These are phyloP conservation scores for Bimastos eiseni DNA, from an alignment of 2,888 invertebrate genomes.

Conservation along the genomic window DNA sequence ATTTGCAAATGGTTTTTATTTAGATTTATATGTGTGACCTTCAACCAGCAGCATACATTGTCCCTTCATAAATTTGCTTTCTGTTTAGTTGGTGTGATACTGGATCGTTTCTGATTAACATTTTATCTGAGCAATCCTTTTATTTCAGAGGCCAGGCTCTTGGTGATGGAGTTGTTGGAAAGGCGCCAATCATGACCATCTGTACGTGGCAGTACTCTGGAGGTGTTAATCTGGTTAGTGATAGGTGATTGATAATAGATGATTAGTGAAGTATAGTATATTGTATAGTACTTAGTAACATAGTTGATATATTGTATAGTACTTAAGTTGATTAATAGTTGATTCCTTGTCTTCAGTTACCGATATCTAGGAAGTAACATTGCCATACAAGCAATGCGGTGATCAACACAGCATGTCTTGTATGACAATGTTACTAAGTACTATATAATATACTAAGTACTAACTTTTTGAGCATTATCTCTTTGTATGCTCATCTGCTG, in stretches of 20 bases:
- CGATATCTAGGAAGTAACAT: no score
- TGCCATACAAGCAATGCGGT: no score
- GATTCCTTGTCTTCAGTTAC: no score
- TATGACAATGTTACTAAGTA: no score
- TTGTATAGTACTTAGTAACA: no score
- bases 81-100: neutral
- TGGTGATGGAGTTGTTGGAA: conserved; percentile 91
- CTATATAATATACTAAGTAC: no score
- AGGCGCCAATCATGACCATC: conserved; percentile 88
- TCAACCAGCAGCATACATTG: neutral
- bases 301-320: no score
- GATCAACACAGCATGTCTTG: no score
- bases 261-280: no score
- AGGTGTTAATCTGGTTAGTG: conserved; percentile 69
- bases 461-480: no score
- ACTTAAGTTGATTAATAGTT: no score
- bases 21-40: neutral
- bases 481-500: no score
- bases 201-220: conserved; percentile 96
- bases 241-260: neutral
- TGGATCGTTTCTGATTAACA: neutral
- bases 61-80: neutral
- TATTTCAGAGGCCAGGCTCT: conserved; percentile 78
- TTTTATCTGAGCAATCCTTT: neutral
- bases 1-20: neutral